phyloP scores from a whole-genome alignment of 1,140 invertebrate genomes.

The Sipha flava region DNA sequence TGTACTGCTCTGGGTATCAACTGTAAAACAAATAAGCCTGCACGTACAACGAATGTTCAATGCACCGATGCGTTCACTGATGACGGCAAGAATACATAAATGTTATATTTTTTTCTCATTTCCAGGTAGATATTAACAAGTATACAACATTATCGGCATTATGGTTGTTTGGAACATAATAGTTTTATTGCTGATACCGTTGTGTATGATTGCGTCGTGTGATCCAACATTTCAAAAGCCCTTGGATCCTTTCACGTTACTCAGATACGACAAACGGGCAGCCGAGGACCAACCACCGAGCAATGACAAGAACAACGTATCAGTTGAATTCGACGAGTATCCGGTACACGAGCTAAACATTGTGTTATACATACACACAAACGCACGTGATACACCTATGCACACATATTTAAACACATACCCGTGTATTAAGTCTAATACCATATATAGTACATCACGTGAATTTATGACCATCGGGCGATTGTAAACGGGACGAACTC shows the following conservation, averaged over 20 bases:
- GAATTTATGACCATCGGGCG: not conserved
- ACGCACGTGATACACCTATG: too few relatives aligned
- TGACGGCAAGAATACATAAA: not conserved
- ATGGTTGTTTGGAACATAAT: conserved; percentile 4
- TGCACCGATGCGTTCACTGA: too few relatives aligned
- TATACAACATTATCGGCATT: not conserved
- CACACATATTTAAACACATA: too few relatives aligned
- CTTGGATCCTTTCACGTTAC: conserved; percentile 11
- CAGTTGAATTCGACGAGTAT: conserved; percentile 37
- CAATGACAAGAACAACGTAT: not conserved
- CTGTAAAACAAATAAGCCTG: too few relatives aligned
- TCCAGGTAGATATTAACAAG: not conserved
- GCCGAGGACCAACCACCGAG: conserved; percentile 13
- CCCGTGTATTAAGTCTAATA: conserved; percentile 21
- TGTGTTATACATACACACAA: too few relatives aligned
- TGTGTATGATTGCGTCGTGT: not conserved
- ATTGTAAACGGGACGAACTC: not conserved
- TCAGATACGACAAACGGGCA: conserved; percentile 29
- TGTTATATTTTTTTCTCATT: not conserved
- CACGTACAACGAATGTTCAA: too few relatives aligned
- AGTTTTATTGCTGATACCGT: not conserved
- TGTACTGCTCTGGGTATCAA: too few relatives aligned
- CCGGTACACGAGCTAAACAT: too few relatives aligned
- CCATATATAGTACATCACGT: too few relatives aligned
- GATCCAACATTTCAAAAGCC: conserved; percentile 5